Conservation (phyloP, 2,797 vertebrate species). For the Aythya fuligula region DNA sequence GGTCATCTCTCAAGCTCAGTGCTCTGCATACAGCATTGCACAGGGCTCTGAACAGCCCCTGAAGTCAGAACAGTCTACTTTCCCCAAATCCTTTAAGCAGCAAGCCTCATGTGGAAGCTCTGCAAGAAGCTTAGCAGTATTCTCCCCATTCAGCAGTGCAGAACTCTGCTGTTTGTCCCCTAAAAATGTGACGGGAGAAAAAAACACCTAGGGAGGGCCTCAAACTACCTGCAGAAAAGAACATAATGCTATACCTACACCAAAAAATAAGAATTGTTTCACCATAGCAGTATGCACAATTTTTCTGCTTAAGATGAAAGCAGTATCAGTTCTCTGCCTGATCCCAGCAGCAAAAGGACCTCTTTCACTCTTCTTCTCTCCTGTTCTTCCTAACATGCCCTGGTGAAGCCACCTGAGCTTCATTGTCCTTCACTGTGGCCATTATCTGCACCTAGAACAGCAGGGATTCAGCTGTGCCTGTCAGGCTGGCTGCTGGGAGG, state of each 20-base stretch:
- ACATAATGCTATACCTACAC: fast-evolving
- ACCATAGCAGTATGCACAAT: neutral
- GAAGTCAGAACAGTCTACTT: neutral
- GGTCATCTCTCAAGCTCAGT: neutral
- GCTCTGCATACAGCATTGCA: neutral
- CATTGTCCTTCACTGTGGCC: neutral
- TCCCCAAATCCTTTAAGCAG: neutral
- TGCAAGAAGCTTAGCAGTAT: neutral
- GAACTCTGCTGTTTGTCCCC: neutral
- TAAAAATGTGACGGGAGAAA: neutral
- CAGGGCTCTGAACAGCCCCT: neutral
- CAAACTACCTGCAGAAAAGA: neutral
- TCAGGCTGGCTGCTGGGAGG: neutral
- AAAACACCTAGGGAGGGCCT: neutral
- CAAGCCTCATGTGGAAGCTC: neutral
- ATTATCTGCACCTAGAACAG: neutral
- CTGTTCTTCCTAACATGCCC: neutral
- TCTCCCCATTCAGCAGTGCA: neutral
- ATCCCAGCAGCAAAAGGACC: neutral
- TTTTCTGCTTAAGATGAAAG: neutral
- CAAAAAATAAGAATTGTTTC: neutral
- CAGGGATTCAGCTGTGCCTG: neutral
- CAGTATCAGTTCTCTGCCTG: neutral
- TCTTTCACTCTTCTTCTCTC: neutral
- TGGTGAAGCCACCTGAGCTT: neutral